Conservation (phyloP, 1,140 invertebrate species). For the Calycopis cecrops region DNA sequence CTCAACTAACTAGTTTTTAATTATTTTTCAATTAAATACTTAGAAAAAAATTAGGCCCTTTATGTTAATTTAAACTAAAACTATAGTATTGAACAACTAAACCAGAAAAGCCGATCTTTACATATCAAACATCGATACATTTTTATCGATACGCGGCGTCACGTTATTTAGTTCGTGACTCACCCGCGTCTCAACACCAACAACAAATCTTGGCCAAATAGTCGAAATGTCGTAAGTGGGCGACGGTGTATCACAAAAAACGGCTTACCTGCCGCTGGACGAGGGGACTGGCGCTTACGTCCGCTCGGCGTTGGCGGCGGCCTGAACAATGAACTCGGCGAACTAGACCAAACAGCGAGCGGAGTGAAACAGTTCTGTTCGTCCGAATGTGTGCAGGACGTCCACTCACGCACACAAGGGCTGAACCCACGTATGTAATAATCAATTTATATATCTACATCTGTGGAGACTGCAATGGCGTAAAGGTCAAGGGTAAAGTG, state of each 20-base stretch:
- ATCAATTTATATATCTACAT: too few relatives aligned
- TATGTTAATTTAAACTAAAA: too few relatives aligned
- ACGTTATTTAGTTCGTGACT: conserved; percentile 52
- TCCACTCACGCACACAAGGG: too few relatives aligned
- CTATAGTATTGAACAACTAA: too few relatives aligned
- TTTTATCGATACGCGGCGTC: conserved; percentile 32
- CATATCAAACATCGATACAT: conserved; percentile 36
- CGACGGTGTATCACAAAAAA: conserved; percentile 46
- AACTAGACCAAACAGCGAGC: conserved; percentile 69
- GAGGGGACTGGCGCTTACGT: conserved; percentile 53
- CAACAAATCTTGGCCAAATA: conserved; percentile 52
- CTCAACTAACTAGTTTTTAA: too few relatives aligned
- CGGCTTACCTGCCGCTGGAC: conserved; percentile 32
- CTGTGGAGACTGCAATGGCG: too few relatives aligned
- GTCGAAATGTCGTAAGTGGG: conserved; percentile 56
- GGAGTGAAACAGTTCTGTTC: conserved; percentile 32
- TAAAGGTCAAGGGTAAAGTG: too few relatives aligned
- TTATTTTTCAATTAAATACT: too few relatives aligned
- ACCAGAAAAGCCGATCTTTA: neutral
- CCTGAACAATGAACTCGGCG: conserved; percentile 69
- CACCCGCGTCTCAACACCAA: conserved; percentile 68
- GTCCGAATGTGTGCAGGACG: too few relatives aligned
- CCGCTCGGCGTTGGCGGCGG: conserved; percentile 26
- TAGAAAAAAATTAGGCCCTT: too few relatives aligned
- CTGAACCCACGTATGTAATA: too few relatives aligned